Percentiles rank a stretch among this genome's conserved stretches.
These are phyloP conservation scores for Sminthurides bifidus DNA, from an alignment of 1,140 invertebrate species.

Conservation along the genomic window DNA sequence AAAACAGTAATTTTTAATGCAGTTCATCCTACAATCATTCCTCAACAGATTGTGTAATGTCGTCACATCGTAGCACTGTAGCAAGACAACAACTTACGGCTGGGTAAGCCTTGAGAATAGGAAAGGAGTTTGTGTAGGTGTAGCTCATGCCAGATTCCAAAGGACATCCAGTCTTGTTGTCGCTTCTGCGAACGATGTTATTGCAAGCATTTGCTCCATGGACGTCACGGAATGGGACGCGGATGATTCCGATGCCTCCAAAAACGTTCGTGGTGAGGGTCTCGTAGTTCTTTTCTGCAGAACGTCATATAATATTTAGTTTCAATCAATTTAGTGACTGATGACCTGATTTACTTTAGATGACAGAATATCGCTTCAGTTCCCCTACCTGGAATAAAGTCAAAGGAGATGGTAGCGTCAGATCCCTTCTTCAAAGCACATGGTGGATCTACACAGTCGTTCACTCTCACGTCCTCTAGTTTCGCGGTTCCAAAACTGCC, in stretches of 20 bases:
- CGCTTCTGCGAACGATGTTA: constrained; percentile 20
- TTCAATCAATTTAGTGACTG: neutral
- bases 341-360: neutral
- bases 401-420: constrained; percentile 28
- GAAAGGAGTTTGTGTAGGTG: constrained; percentile 33
- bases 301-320: neutral
- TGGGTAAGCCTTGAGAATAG: constrained; percentile 31
- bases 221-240: constrained; percentile 31
- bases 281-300: constrained; percentile 26
- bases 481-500: constrained; percentile 26
- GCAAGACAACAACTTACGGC: constrained; percentile 22
- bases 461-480: constrained; percentile 29
- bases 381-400: constrained; percentile 30
- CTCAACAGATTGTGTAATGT: too few relatives aligned
- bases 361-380: neutral
- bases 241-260: constrained; percentile 30
- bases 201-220: constrained; percentile 31
- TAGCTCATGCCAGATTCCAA: constrained; percentile 20
- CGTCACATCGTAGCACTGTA: too few relatives aligned
- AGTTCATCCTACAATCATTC: too few relatives aligned
- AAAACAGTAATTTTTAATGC: constrained; percentile 4
- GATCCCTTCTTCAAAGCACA: constrained; percentile 30
- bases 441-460: constrained; percentile 28
- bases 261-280: constrained; percentile 29
- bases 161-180: constrained; percentile 24